A percentile compares a stretch with the other conserved stretches of the same genome.
Evolutionary conservation across 1,140 invertebrate genomes (phyloP).

Genomic region (Polyergus mexicanus): DNA sequence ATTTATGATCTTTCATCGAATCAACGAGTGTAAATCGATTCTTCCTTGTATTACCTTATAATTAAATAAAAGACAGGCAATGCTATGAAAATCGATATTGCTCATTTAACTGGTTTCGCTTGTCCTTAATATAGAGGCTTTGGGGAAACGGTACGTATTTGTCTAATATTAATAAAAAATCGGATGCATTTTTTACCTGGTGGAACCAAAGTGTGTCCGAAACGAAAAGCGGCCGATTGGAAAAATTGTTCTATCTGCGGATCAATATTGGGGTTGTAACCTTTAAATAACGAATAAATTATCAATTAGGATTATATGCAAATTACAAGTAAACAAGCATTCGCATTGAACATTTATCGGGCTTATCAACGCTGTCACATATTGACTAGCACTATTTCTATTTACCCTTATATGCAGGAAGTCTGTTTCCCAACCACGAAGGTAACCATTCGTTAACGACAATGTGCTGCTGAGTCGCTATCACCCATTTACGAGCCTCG

Average conservation of each 20-base stretch:
- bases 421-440: constrained; percentile 80
- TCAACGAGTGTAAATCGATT: not conserved
- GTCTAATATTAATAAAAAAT: not conserved
- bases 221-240: constrained; percentile 90
- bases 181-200: constrained; percentile 77
- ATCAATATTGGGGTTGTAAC: constrained; percentile 89
- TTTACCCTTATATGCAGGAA: constrained; percentile 77
- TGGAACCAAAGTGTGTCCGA: constrained; percentile 89
- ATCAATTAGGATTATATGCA: not conserved
- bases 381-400: too few relatives aligned
- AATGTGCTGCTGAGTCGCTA: constrained; percentile 87
- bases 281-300: constrained; percentile 67
- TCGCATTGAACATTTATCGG: too few relatives aligned
- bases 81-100: not conserved
- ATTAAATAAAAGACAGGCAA: not conserved
- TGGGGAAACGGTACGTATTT: not conserved
- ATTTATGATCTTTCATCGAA: too few relatives aligned
- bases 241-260: constrained; percentile 91
- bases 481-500: constrained; percentile 88
- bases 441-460: constrained; percentile 87
- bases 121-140: not conserved
- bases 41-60: constrained; percentile 3
- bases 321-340: constrained; percentile 9
- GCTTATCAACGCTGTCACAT: too few relatives aligned
- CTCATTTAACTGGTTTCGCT: not conserved